phyloP scores from a whole-genome alignment of 2,888 invertebrate species.

The Leptopilina syphax region DNA sequence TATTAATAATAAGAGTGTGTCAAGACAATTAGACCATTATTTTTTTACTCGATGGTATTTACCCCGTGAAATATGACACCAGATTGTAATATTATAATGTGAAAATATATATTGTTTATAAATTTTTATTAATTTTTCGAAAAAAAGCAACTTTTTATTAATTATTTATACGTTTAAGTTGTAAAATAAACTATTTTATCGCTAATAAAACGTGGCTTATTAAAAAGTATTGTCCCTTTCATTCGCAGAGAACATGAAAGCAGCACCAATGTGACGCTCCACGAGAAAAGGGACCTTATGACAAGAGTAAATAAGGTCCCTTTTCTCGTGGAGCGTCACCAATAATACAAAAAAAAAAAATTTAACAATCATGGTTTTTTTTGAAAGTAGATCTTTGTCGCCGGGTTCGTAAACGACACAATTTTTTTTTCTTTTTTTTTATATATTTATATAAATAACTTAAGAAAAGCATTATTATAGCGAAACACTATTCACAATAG shows the following conservation, averaged over 20 bases:
- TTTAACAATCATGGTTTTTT: slow-evolving; percentile 21
- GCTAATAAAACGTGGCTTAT: slow-evolving; percentile 71
- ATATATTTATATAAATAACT: slow-evolving; percentile 20
- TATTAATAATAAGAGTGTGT: slow-evolving; percentile 14
- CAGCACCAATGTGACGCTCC: too few species aligned
- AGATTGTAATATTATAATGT: slow-evolving; percentile 45
- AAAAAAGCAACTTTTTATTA: slow-evolving; percentile 66
- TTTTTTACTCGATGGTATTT: slow-evolving; percentile 64
- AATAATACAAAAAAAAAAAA: slow-evolving; percentile 35
- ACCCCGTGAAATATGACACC: slow-evolving; percentile 24
- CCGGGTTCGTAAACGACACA: neutral
- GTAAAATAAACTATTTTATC: slow-evolving; percentile 74
- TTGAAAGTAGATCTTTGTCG: neutral
- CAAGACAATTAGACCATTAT: slow-evolving; percentile 63
- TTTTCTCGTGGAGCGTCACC: too few species aligned
- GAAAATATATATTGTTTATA: slow-evolving; percentile 45
- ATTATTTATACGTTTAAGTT: slow-evolving; percentile 75
- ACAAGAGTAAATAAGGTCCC: too few species aligned
- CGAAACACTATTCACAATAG: slow-evolving; percentile 24
- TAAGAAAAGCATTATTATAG: slow-evolving; percentile 6
- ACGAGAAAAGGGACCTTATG: too few species aligned
- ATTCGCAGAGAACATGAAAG: slow-evolving; percentile 24
- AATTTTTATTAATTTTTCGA: slow-evolving; percentile 55
- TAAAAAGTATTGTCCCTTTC: slow-evolving; percentile 54
- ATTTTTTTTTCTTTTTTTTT: too few species aligned